Conservation (phyloP, 2,888 invertebrate genomes). For the Drosophila pegasa region DNA sequence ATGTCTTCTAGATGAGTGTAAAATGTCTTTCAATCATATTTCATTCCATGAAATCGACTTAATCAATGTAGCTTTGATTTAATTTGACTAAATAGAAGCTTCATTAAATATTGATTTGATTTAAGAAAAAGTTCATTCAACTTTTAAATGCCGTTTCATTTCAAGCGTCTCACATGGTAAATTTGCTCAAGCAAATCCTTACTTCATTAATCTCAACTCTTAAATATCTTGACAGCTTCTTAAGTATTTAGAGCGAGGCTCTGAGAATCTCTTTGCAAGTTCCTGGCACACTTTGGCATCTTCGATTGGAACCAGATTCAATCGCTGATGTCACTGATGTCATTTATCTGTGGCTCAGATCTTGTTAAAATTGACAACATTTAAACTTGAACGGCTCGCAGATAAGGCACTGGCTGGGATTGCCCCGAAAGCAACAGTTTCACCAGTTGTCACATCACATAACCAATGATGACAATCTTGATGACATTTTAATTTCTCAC, state of each 20-base stretch:
- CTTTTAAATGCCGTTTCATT: neutral
- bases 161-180: neutral
- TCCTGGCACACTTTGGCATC: constrained; percentile 35
- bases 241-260: neutral
- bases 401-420: constrained; percentile 36
- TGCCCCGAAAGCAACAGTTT: constrained; percentile 44
- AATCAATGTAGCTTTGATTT: neutral
- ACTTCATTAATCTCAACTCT: neutral
- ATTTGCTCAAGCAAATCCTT: neutral
- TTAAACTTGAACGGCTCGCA: constrained; percentile 70
- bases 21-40: neutral
- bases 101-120: neutral
- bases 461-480: constrained; percentile 81
- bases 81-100: neutral
- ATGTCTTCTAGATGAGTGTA: neutral
- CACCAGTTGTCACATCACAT: constrained; percentile 72
- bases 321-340: constrained; percentile 61
- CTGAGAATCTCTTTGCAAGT: neutral
- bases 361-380: constrained; percentile 82
- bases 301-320: constrained; percentile 26
- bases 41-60: neutral
- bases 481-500: constrained; percentile 83
- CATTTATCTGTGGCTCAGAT: constrained; percentile 73
- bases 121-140: constrained; percentile 3
- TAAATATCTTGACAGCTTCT: neutral